Evolutionary conservation across 2,797 vertebrate genomes (phyloP), one percentile per base, ranked within the genome.

Genomic region (Peromyscus attwateri): DNA sequence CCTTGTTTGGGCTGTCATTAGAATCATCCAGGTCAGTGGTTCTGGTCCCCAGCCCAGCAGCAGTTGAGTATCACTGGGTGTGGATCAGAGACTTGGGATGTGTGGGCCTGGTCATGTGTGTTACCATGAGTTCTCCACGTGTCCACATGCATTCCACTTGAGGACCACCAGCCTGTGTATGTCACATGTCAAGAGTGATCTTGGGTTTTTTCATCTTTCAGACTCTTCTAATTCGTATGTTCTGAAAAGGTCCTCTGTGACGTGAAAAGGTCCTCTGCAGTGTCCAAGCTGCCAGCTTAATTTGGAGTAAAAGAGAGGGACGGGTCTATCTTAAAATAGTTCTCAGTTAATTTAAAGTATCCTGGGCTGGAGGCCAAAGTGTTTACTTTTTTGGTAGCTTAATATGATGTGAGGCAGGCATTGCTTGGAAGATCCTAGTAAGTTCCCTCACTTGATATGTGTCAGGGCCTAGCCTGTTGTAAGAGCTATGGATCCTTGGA

Each of bases 331-430:
- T 87, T 64, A 88, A 95, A 93, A 66, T 62, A 83, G 46, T 76
- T 64, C 57, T 76, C 34, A 57, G 89, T 83, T 89, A 34, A 68
- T 34, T 49, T 68, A 79, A 96, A 94, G 16, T 90, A n/a, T 79
- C 55, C 40, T 92, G 60, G 84, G 55, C 71, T 82, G 70, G 29
- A 76, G 79, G 27, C n/a, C 40, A 91, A 70, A 88, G 37, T 27
- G 31, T 81, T 94, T 81, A 52, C 27, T 23, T 87, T 88, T 46
- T 83, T 95, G 89, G 57, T 93, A 49, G 57, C 46, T 92, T 93
- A 34, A n/a, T 55, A 34, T 2, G 66, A 3, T 62, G 46, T 25
- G 49, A 66, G 68, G 37, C 13, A 43, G 75, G 29, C 12, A 10
- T 83, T 93, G 16, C 83, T 89, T 92, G 31, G 46, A 89, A 89